Conservation (phyloP, 2,113 vertebrate genomes). For the Nibea albiflora region DNA sequence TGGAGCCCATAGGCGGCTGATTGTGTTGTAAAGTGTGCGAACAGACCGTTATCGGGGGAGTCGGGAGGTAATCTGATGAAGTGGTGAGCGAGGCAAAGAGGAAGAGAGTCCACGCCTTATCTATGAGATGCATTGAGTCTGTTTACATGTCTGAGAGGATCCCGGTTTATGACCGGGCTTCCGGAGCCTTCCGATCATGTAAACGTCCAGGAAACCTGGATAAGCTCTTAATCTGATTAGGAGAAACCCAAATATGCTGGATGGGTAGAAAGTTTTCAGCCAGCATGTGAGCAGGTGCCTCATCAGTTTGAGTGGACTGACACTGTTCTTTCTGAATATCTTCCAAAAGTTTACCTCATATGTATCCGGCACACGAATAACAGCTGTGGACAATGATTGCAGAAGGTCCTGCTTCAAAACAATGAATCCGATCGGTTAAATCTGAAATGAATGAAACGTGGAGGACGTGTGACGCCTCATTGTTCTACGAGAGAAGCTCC, state of each 20-base stretch:
- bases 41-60: neutral
- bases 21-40: conserved; percentile 38
- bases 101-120: neutral
- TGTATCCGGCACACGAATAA: neutral
- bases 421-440: neutral
- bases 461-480: neutral
- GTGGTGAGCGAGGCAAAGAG: neutral
- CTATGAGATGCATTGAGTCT: neutral
- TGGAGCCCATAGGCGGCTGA: conserved; percentile 54
- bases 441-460: neutral
- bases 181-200: neutral
- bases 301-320: neutral
- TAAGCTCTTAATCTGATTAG: neutral
- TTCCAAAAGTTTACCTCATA: neutral
- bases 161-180: neutral
- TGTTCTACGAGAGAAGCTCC: neutral
- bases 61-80: conserved; percentile 45
- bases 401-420: neutral
- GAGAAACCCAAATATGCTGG: neutral
- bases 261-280: neutral
- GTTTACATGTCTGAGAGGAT: neutral
- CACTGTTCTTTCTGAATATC: too few relatives aligned
- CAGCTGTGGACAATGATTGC: neutral
- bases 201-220: neutral
- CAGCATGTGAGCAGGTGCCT: neutral